Conservation (phyloP, 2,888 invertebrate genomes). For the Dasypolia templi region DNA sequence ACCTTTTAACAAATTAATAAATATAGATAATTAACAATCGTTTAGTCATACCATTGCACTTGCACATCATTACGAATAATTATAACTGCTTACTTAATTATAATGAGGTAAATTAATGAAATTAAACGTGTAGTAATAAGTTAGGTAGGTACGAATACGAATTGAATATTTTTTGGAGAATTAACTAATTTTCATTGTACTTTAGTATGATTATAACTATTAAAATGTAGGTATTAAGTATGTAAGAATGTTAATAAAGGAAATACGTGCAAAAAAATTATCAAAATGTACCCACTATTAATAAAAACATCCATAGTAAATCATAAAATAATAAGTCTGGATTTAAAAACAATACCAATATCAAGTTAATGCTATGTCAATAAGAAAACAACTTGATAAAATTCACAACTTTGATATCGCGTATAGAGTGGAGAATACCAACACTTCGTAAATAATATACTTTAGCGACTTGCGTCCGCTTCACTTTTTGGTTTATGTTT, state of each 20-base stretch:
- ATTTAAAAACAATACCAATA: slow-evolving; percentile 39
- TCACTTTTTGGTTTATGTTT: not conserved
- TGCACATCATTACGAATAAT: slow-evolving; percentile 16
- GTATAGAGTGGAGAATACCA: slow-evolving; percentile 59
- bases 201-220: not conserved
- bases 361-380: slow-evolving; percentile 59
- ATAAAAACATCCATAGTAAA: not conserved
- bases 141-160: not conserved
- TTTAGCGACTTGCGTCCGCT: not conserved
- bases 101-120: slow-evolving; percentile 11
- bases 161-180: not conserved
- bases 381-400: slow-evolving; percentile 56
- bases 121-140: not conserved
- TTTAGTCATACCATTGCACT: not conserved
- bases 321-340: slow-evolving; percentile 12
- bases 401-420: slow-evolving; percentile 19
- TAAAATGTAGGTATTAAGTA: not conserved
- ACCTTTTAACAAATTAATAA: slow-evolving; percentile 27
- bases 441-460: slow-evolving; percentile 9
- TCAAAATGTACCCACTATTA: not conserved
- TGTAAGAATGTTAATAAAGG: not conserved
- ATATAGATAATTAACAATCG: slow-evolving; percentile 17
- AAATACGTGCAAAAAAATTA: not conserved
- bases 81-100: slow-evolving; percentile 23
- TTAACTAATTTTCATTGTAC: not conserved